phyloP scores from a whole-genome alignment of 2,113 vertebrate genomes.

The Pteropus alecto region DNA sequence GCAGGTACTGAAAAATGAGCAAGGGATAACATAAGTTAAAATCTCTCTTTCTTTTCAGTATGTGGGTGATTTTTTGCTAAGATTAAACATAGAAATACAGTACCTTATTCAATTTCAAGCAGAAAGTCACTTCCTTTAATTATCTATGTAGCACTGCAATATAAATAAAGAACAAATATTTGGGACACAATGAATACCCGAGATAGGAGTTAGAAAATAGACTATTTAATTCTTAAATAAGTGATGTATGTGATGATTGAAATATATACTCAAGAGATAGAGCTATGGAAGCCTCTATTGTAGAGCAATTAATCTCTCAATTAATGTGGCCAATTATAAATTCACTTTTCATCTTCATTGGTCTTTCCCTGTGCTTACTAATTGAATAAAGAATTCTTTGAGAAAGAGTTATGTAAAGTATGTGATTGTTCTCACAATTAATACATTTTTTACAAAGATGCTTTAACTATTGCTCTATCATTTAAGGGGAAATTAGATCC shows the following conservation, averaged over 20 bases:
- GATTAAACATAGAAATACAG: neutral
- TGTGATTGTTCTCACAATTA: neutral
- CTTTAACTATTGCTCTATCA: neutral
- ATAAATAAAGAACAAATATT: neutral
- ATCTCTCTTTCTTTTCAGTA: neutral
- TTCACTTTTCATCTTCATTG: neutral
- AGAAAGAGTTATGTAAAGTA: neutral
- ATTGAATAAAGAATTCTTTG: neutral
- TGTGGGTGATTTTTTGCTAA: neutral
- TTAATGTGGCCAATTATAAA: neutral
- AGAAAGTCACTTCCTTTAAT: neutral
- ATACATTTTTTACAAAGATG: neutral
- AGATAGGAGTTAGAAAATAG: neutral
- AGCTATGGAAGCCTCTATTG: neutral
- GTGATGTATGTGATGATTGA: neutral
- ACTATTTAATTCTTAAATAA: neutral
- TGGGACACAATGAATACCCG: neutral
- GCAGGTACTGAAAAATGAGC: neutral
- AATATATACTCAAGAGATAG: neutral
- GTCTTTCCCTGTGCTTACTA: neutral
- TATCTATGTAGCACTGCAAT: neutral
- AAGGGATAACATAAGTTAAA: neutral
- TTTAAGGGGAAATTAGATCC: neutral
- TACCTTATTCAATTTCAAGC: neutral
- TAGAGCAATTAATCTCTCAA: conserved; percentile 8